phyloP scores from a whole-genome alignment of 2,113 vertebrate species.

The Ursus arctos region DNA sequence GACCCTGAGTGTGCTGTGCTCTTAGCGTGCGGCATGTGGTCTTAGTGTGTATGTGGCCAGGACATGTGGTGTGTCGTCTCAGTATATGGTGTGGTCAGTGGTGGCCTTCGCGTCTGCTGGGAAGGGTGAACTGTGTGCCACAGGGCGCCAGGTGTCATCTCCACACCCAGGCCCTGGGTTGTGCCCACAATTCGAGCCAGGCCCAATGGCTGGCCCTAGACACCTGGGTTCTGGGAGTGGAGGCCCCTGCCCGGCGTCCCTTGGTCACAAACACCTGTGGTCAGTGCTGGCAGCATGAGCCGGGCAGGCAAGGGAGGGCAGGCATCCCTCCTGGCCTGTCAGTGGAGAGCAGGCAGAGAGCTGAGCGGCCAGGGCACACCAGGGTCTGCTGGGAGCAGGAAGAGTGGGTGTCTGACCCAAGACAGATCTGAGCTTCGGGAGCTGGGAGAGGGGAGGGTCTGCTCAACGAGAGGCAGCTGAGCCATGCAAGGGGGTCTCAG shows the following conservation, averaged over 20 bases:
- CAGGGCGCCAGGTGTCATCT: background rate
- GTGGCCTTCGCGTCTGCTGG: accelerated
- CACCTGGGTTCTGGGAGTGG: background rate
- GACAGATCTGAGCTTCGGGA: background rate
- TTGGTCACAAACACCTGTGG: background rate
- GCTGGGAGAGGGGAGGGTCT: background rate
- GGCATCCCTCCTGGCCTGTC: background rate
- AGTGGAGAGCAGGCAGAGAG: accelerated
- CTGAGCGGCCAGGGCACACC: no score
- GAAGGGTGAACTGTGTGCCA: background rate
- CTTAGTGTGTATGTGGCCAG: no score
- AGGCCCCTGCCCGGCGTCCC: background rate
- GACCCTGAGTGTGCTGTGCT: background rate
- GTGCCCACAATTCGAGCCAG: background rate
- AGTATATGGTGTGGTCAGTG: no score
- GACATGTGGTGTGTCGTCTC: background rate
- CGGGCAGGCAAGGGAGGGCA: accelerated
- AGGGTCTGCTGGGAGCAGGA: background rate
- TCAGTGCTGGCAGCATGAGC: background rate
- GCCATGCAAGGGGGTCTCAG: background rate
- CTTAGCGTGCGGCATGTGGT: background rate
- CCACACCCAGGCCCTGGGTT: background rate
- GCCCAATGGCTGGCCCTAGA: background rate
- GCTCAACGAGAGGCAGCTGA: background rate
- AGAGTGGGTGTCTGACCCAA: background rate